Conservation (phyloP, 2,113 vertebrate species). For the Silurus meridionalis region DNA sequence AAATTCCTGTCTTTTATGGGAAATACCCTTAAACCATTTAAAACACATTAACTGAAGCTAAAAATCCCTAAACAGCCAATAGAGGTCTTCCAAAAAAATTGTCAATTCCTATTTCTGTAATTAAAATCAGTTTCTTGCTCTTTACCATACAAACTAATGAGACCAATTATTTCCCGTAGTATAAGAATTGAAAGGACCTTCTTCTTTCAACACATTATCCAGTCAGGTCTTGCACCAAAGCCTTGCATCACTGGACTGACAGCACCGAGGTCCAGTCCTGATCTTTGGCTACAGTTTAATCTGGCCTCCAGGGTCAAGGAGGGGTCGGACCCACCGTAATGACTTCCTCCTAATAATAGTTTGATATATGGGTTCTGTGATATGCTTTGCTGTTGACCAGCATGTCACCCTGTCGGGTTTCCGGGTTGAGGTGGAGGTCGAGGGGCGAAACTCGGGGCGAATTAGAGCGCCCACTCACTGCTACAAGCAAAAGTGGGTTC, state of each 20-base stretch:
- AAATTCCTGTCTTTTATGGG: not conserved
- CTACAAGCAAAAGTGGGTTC: not conserved
- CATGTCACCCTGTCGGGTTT: slow-evolving; percentile 46
- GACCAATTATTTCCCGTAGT: not conserved
- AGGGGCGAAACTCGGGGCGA: slow-evolving; percentile 15
- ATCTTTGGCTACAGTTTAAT: slow-evolving; percentile 67
- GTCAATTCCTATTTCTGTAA: not conserved
- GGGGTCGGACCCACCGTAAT: slow-evolving; percentile 70
- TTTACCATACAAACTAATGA: not conserved
- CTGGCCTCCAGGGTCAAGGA: slow-evolving; percentile 71
- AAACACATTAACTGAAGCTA: not conserved
- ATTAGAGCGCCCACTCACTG: slow-evolving; percentile 20
- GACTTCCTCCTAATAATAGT: slow-evolving; percentile 78
- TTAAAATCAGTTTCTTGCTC: not conserved
- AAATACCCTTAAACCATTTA: not conserved
- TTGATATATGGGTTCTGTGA: slow-evolving; percentile 71
- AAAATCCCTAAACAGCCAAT: not conserved
- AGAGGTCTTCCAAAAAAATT: not conserved
- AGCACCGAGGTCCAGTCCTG: slow-evolving; percentile 54
- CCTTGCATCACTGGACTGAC: slow-evolving; percentile 55
- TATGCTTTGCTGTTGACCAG: slow-evolving; percentile 54
- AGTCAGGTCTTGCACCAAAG: not conserved
- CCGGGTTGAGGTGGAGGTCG: slow-evolving; percentile 16
- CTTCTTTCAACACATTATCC: not conserved
- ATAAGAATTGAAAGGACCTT: not conserved